phyloP scores from a whole-genome alignment of 2,888 invertebrate species.

The Lampropteryx suffumata region DNA sequence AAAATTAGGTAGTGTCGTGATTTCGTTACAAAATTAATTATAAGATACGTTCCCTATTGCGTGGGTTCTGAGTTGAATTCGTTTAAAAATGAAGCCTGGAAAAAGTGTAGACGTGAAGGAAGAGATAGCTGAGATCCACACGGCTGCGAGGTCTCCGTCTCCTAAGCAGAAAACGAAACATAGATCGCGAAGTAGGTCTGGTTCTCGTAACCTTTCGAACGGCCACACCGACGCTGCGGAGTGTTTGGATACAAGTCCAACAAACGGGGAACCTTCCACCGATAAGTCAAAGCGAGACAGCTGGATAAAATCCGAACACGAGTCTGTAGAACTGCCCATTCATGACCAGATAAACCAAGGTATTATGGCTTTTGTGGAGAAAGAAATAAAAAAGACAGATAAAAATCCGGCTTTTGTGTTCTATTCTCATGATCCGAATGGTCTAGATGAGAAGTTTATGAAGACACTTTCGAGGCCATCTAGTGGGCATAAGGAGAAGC shows the following conservation, averaged over 20 bases:
- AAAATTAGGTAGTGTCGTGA: conserved; percentile 3
- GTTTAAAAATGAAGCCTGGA: conserved; percentile 66
- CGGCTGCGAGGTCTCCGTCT: conserved; percentile 67
- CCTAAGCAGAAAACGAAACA: conserved; percentile 62
- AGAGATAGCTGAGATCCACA: conserved; percentile 74
- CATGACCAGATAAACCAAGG: conserved; percentile 81
- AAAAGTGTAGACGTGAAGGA: conserved; percentile 65
- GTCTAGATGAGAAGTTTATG: conserved; percentile 73
- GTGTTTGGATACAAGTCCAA: conserved; percentile 35
- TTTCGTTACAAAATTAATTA: conserved; percentile 18
- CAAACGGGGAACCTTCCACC: conserved; percentile 41
- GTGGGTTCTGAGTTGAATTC: conserved; percentile 36
- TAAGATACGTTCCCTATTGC: conserved; percentile 29
- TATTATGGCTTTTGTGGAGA: conserved; percentile 77
- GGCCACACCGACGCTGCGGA: conserved; percentile 55
- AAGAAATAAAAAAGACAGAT: conserved; percentile 77
- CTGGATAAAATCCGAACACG: conserved; percentile 77
- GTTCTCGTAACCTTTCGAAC: conserved; percentile 69
- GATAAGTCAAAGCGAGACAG: conserved; percentile 72
- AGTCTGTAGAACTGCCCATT: conserved; percentile 83
- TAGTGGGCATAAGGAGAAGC: conserved; percentile 75
- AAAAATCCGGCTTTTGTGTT: conserved; percentile 77
- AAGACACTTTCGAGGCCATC: conserved; percentile 72
- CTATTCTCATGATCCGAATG: conserved; percentile 77
- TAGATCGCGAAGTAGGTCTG: conserved; percentile 62